Evolutionary conservation across 2,888 invertebrate genomes (phyloP), one percentile per base, ranked within the genome.

Genomic region (Venusia cambrica): DNA sequence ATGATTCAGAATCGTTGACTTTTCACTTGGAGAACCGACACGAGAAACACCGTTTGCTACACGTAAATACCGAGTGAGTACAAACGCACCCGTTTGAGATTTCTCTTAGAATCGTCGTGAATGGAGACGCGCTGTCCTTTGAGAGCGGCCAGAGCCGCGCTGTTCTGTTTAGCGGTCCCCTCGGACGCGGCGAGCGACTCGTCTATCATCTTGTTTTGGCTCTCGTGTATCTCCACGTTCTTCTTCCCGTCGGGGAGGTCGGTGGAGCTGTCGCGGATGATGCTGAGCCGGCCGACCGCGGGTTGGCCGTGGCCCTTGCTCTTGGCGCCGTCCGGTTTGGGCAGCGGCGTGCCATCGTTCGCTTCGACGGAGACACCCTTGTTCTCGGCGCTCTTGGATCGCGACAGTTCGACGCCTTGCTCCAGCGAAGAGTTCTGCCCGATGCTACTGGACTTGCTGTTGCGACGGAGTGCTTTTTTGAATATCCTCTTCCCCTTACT

Each of bases 401-500:
- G 65, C 38, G 73, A 62, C 47, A 67, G 73, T 28, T 62, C 57
- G 26, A 57, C 52, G 33, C 54, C 57, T 45, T 57, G 65, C 10
- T 74, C 77, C n/a, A n/a, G n/a, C n/a, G n/a, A n/a, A 48, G 66
- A 68, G 36, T 54, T 67, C 42, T 78, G 74, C 33, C 73, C 73
- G 47, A 54, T 68, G 52, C 67, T 80, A 38, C 51, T 70, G 10
- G 77, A 68, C 55, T 83, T 83, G 51, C 83, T 84, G 45, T 61
- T 77, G 14, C 84, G 74, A 24, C 85, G 70, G 48, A 77, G 56
- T 38, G 75, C 79, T 63, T 80, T 85, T 57, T 84, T 85, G 24
- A 81, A 64, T 54, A 84, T 64, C 59, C 83, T 73, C 66, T 84
- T 87, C 49, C 83, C 84, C 60, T 80, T 84, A 16, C 81, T 83